Evolutionary conservation across 1,140 invertebrate species (phyloP).

Genomic region (Drosophila nigrodunni): DNA sequence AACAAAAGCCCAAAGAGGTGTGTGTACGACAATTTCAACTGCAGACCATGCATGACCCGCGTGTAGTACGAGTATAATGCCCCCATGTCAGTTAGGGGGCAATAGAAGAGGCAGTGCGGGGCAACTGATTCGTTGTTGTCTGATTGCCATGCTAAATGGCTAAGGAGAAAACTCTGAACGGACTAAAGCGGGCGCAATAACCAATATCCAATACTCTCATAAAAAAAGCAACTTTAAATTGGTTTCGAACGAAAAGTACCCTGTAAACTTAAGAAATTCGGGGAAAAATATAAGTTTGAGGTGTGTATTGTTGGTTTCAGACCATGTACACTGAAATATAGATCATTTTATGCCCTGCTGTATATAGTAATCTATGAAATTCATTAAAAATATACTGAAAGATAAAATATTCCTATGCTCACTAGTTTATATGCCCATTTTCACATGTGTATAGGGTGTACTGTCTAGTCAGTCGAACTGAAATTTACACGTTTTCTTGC

Average conservation of each 20-base stretch:
- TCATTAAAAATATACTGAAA: too few species aligned
- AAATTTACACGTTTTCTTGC: constrained; percentile 69
- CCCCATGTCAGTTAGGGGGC: background rate
- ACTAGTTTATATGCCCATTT: background rate
- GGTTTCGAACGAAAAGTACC: background rate
- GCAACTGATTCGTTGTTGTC: constrained; percentile 45
- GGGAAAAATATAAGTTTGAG: too few species aligned
- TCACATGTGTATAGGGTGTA: constrained; percentile 22
- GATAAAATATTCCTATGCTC: background rate
- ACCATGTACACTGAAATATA: too few species aligned
- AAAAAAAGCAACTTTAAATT: constrained; percentile 31
- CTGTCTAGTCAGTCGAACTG: constrained; percentile 52
- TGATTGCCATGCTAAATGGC: constrained; percentile 79
- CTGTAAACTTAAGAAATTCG: background rate
- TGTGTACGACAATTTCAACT: constrained; percentile 70
- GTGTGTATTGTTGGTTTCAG: too few species aligned
- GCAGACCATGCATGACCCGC: constrained; percentile 76
- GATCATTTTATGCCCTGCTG: too few species aligned
- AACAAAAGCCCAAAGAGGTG: constrained; percentile 63
- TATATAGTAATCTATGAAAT: too few species aligned
- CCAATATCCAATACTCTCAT: constrained; percentile 39
- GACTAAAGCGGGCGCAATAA: constrained; percentile 41
- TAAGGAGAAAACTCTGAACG: constrained; percentile 67
- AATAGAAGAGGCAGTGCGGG: constrained; percentile 1
- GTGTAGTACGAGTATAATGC: constrained; percentile 47